Evolutionary conservation across 2,113 vertebrate genomes (phyloP), one percentile per base, ranked within the genome.

Genomic region (Sitta europaea): DNA sequence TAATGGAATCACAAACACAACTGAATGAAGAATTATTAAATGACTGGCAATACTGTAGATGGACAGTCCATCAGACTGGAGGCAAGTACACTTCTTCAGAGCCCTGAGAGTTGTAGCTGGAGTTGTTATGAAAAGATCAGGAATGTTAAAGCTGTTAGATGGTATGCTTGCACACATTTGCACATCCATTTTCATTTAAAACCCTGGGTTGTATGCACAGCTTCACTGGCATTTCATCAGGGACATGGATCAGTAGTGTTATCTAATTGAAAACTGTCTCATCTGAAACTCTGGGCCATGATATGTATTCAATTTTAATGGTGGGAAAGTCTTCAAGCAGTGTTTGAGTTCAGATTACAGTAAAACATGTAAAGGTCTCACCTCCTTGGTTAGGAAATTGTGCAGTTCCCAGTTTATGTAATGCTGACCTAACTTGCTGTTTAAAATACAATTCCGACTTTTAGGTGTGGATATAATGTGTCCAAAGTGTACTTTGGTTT

Each of bases 401-500:
- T 43, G 33, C 19, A 19, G 67, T 36, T 51, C 40, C 61, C 28
- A 9, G 4, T 63, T 90, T 78, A 36, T 54, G 42, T 78, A 85
- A 57, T 15, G 45, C 36, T 48, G 43, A 21, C 65, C 25, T 53
- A 57, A 65, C n/a, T 38, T 61, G 36, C 45, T 57, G 57, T 51
- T 93, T 94, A 75, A 88, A 89, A 92, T 57, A 48, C 28, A 75
- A 16, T 88, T 90, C 48, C 18, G 53, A 40, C 40, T 75, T 89
- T 91, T 71, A 20, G 33, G 5, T 35, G 54, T 81, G 73, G 33
- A 0, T 48, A 35, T 89, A 35, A 9, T 53, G 36, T 67, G 25
- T 82, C 20, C 28, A 21, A n/a, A 87, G 57, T 33, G 51, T 91
- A 21, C 85, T 85, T 81, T 72, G 78, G 14, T 75, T 91, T 87